Evolutionary conservation across 2,888 invertebrate species (phyloP), one percentile per base, ranked within the genome.

Genomic region (Macropis europaea): DNA sequence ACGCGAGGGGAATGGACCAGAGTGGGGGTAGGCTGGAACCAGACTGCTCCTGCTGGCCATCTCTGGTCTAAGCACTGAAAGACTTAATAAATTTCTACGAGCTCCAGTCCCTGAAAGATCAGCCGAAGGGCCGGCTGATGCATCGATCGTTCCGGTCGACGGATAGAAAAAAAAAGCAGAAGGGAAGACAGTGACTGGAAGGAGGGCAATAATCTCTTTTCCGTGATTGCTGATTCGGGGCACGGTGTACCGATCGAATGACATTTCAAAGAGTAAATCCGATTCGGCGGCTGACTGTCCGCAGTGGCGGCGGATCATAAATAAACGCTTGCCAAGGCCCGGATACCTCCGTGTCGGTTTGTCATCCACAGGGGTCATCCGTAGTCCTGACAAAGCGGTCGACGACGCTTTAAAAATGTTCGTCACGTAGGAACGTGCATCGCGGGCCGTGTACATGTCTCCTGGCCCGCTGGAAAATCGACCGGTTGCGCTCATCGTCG

Each of bases 291-390:
- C 48, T 38, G 66, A 52, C 68, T 63, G 72, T 66, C 48, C 71
- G 72, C 72, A 48, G 26, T 54, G 77, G 43, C 57, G 57, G 47
- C 54, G 73, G 77, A 71, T 82, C 75, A 79, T 82, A 81, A 81
- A 81, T 81, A 81, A 81, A 82, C 74, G 81, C 66, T 81, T 76
- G 76, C 79, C 76, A 71, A 57, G 62, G 47, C 42, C 72, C 81
- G 81, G 81, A 81, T 81, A 82, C 76, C 76, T 69, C 40, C 45
- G 73, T 74, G 74, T 76, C 79, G 61, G 79, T 82, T 82, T 79
- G 76, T 81, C 81, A 81, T 81, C 69, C 72, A 53, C 28, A 15
- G 38, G 59, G 60, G 54, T 56, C 57, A 40, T 56, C 63, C 36
- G 52, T 34, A 61, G 56, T 63, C 68, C 70, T 67, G 81, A 79